phyloP scores from a whole-genome alignment of 2,888 invertebrate species.

The Nesidiocoris tenuis region DNA sequence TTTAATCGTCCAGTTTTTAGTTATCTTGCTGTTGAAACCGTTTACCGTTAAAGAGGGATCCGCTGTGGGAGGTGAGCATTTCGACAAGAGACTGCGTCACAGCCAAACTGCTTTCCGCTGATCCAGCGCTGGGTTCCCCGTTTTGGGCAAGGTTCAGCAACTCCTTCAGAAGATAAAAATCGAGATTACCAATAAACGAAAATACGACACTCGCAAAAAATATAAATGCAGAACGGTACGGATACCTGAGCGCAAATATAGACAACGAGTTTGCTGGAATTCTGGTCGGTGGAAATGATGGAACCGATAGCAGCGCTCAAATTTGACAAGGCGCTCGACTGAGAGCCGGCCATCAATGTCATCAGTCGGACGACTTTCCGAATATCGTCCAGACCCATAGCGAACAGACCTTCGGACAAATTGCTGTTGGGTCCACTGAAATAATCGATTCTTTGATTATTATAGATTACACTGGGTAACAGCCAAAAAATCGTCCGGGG shows the following conservation, averaged over 20 bases:
- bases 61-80: conserved; percentile 58
- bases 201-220: no score
- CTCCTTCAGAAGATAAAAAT: conserved; percentile 53
- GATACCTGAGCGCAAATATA: conserved; percentile 63
- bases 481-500: no score
- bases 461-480: background rate
- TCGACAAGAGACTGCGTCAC: conserved; percentile 64
- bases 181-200: background rate
- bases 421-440: conserved; percentile 56
- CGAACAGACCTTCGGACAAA: conserved; percentile 56
- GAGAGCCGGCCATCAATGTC: conserved; percentile 62
- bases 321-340: conserved; percentile 55
- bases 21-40: no score
- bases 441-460: background rate
- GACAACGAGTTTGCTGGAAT: conserved; percentile 60
- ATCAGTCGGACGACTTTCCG: conserved; percentile 62
- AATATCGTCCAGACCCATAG: conserved; percentile 61
- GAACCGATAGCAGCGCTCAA: conserved; percentile 60
- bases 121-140: conserved; percentile 54
- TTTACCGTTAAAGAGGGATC: conserved; percentile 51
- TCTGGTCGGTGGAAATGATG: conserved; percentile 59
- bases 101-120: conserved; percentile 55
- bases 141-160: conserved; percentile 58
- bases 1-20: no score
- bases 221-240: no score